phyloP scores from a whole-genome alignment of 1,140 invertebrate species.

The Prorops nasuta region DNA sequence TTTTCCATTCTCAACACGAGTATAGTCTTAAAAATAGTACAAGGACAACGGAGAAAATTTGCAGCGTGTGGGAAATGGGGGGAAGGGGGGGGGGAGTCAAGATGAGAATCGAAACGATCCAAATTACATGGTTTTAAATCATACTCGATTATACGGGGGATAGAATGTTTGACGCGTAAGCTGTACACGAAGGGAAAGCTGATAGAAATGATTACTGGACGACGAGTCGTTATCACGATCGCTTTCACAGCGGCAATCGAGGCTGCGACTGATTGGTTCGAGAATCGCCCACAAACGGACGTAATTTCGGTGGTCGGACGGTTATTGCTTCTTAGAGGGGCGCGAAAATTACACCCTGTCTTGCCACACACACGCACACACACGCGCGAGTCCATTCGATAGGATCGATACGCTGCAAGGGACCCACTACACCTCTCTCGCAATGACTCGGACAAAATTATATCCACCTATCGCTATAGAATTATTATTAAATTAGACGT shows the following conservation, averaged over 20 bases:
- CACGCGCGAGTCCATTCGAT: slow-evolving; percentile 25
- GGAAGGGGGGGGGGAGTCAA: not conserved
- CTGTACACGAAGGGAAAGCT: too few relatives aligned
- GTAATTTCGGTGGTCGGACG: slow-evolving; percentile 41
- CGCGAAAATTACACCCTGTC: slow-evolving; percentile 45
- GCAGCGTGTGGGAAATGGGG: not conserved
- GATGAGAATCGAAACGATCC: not conserved
- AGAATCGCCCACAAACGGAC: slow-evolving; percentile 46
- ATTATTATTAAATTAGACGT: too few relatives aligned
- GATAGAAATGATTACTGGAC: too few relatives aligned
- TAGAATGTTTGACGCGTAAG: too few relatives aligned
- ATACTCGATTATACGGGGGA: not conserved
- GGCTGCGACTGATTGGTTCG: slow-evolving; percentile 32
- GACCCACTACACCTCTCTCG: not conserved
- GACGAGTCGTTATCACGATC: slow-evolving; percentile 41
- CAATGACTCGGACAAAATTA: slow-evolving; percentile 32
- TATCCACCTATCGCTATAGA: slow-evolving; percentile 29
- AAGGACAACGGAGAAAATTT: not conserved
- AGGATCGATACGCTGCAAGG: slow-evolving; percentile 32
- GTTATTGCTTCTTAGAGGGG: slow-evolving; percentile 31
- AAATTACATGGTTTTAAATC: too few relatives aligned
- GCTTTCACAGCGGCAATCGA: slow-evolving; percentile 25
- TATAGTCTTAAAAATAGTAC: too few relatives aligned
- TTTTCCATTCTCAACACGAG: too few relatives aligned
- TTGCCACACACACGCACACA: slow-evolving; percentile 19